These are phyloP conservation scores for Zeus faber DNA, from an alignment of 2,113 vertebrate species.

Conservation along the genomic window DNA sequence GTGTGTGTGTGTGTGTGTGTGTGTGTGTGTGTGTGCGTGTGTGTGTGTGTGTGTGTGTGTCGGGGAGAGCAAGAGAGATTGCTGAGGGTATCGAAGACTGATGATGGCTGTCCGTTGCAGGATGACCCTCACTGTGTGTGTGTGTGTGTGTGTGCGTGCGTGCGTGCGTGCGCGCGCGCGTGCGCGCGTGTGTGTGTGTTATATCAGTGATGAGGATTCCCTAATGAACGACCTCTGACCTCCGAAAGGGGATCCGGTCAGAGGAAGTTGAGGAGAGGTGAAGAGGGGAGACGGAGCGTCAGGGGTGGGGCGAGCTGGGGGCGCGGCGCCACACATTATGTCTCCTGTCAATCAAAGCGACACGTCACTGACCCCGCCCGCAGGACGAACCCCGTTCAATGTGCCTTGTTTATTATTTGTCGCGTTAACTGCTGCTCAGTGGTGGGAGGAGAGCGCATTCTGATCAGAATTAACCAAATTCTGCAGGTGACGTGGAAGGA, in stretches of 20 bases:
- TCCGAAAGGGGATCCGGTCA: slow-evolving; percentile 59
- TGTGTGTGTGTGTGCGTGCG: slow-evolving; percentile 3
- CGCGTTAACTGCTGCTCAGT: too few relatives aligned
- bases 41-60: slow-evolving; percentile 16
- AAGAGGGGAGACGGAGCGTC: slow-evolving; percentile 57
- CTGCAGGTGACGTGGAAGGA: too few relatives aligned
- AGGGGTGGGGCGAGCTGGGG: too few relatives aligned
- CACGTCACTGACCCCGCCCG: slow-evolving; percentile 24
- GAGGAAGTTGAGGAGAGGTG: slow-evolving; percentile 66
- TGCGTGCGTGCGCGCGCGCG: background rate
- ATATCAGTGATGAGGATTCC: slow-evolving; percentile 53
- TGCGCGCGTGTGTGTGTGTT: slow-evolving; percentile 14
- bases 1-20: slow-evolving; percentile 11
- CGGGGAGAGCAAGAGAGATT: background rate
- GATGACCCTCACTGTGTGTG: slow-evolving; percentile 17
- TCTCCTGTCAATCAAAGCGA: slow-evolving; percentile 54
- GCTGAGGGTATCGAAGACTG: slow-evolving; percentile 42
- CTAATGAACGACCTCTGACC: slow-evolving; percentile 59
- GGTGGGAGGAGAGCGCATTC: too few relatives aligned
- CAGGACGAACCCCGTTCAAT: too few relatives aligned
- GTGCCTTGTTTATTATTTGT: too few relatives aligned
- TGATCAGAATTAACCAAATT: too few relatives aligned
- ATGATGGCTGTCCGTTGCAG: slow-evolving; percentile 54
- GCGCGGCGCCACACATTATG: slow-evolving; percentile 65
- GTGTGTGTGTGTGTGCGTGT: slow-evolving; percentile 9